phyloP scores from a whole-genome alignment of 2,888 invertebrate species.

The Strigamia maritima region DNA sequence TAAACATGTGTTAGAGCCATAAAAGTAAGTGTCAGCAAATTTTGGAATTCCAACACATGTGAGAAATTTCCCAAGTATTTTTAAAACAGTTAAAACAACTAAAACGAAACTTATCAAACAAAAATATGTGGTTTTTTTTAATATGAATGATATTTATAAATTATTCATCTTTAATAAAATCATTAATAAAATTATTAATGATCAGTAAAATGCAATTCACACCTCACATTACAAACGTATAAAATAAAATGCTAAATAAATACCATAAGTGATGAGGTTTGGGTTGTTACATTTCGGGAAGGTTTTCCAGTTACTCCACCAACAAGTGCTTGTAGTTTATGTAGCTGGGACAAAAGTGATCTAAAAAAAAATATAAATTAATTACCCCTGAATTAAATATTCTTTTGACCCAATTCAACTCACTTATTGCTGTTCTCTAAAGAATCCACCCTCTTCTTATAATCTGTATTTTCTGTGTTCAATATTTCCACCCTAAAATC shows the following conservation, averaged over 20 bases:
- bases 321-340: slow-evolving; percentile 41
- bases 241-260: neutral
- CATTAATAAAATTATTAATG: neutral
- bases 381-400: neutral
- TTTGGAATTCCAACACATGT: no score
- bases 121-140: no score
- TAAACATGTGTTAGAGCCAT: no score
- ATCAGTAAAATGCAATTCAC: neutral
- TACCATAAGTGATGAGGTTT: slow-evolving; percentile 39
- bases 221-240: neutral
- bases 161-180: no score
- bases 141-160: no score
- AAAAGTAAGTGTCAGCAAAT: no score
- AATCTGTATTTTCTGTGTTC: slow-evolving; percentile 73
- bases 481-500: slow-evolving; percentile 64
- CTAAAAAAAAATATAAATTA: slow-evolving; percentile 25
- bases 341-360: slow-evolving; percentile 41
- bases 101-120: no score
- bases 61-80: no score
- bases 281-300: slow-evolving; percentile 41
- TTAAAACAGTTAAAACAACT: no score
- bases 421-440: slow-evolving; percentile 68
- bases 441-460: slow-evolving; percentile 70
- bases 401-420: neutral
- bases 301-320: slow-evolving; percentile 41